Conservation (phyloP, 2,113 vertebrate species). For the Pseudorectes ferrugineus region DNA sequence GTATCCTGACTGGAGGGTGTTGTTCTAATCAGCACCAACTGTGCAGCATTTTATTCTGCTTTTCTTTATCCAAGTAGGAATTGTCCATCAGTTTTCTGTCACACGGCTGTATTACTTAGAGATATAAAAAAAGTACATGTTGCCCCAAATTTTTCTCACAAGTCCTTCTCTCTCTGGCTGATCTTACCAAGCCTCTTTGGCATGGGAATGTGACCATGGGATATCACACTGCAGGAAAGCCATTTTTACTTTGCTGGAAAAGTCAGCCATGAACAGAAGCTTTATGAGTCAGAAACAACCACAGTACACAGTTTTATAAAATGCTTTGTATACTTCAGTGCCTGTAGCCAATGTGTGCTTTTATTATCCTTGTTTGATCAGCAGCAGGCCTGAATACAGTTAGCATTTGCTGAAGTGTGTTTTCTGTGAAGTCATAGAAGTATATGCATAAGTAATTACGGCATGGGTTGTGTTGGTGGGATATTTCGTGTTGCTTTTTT, state of each 20-base stretch:
- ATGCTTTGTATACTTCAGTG: neutral
- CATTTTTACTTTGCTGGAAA: neutral
- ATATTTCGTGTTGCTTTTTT: neutral
- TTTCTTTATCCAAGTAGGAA: neutral
- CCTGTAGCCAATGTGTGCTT: neutral
- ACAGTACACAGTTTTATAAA: neutral
- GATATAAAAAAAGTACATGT: fast-evolving
- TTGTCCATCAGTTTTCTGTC: neutral
- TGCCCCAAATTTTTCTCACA: neutral
- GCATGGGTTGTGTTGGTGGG: neutral
- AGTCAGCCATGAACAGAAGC: neutral
- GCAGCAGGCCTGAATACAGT: neutral
- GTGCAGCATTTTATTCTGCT: neutral
- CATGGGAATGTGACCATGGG: neutral
- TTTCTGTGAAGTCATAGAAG: neutral
- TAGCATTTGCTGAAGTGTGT: neutral
- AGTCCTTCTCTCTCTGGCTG: neutral
- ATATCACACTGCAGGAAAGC: neutral
- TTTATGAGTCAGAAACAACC: neutral
- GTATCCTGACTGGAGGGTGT: neutral
- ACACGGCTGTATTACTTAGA: neutral
- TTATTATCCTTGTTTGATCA: neutral
- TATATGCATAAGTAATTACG: neutral
- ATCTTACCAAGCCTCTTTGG: neutral
- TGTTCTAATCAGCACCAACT: neutral